phyloP scores from a whole-genome alignment of 2,113 vertebrate species.

The Gnathonemus longibarbis region DNA sequence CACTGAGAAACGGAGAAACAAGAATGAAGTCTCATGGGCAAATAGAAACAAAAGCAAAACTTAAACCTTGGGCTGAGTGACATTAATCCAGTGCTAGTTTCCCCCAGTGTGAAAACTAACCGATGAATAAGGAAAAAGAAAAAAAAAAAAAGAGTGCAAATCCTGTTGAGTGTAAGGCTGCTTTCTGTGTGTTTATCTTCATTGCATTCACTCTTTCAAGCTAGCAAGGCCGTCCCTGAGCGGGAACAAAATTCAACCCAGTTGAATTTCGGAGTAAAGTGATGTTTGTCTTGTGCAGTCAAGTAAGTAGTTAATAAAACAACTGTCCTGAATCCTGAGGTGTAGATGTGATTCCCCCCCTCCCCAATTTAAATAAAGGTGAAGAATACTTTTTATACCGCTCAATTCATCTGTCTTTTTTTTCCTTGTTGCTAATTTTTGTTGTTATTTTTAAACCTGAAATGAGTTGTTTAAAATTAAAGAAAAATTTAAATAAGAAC shows the following conservation, averaged over 20 bases:
- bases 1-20: constrained; percentile 22
- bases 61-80: constrained; percentile 31
- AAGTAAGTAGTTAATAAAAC: constrained; percentile 58
- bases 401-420: constrained; percentile 43
- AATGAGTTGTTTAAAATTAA: constrained; percentile 48
- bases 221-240: constrained; percentile 74
- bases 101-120: constrained; percentile 44
- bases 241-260: constrained; percentile 64
- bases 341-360: constrained; percentile 50
- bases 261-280: constrained; percentile 74
- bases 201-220: constrained; percentile 65
- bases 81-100: constrained; percentile 44
- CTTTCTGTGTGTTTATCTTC: constrained; percentile 56
- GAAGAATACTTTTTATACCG: constrained; percentile 48
- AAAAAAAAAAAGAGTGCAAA: constrained; percentile 60
- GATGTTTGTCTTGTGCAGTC: constrained; percentile 75
- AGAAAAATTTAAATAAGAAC: constrained; percentile 35
- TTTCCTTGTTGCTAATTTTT: not conserved
- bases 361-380: constrained; percentile 43
- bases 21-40: constrained; percentile 27
- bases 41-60: not conserved
- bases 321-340: constrained; percentile 71
- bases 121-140: constrained; percentile 36
- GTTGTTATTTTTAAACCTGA: constrained; percentile 39
- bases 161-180: constrained; percentile 67